A percentile compares a stretch with the other conserved stretches of the same genome.
These are phyloP conservation scores for Suricata suricatta DNA, from an alignment of 2,113 vertebrate species.

Conservation along the genomic window DNA sequence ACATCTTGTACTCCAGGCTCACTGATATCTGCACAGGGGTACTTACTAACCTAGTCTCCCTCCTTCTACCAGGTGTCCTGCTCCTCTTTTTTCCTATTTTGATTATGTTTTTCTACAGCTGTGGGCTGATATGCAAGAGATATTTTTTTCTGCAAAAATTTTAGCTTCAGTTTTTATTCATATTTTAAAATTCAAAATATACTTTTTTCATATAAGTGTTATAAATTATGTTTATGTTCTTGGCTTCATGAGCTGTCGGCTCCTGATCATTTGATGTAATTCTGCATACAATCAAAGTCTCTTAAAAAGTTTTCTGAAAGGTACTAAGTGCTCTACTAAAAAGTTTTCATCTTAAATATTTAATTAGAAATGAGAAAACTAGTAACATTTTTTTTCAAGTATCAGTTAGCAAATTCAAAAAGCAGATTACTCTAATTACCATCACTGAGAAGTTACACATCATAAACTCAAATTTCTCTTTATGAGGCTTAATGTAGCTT, in stretches of 20 bases:
- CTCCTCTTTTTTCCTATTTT: background rate
- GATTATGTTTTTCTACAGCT: background rate
- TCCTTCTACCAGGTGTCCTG: background rate
- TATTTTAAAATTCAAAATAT: conserved; percentile 30
- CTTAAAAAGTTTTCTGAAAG: conserved; percentile 30
- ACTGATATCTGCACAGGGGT: background rate
- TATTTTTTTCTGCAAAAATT: background rate
- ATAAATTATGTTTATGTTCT: conserved; percentile 39
- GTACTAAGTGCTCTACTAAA: conserved; percentile 33
- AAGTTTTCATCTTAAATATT: conserved; percentile 48
- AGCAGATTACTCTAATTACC: conserved; percentile 70
- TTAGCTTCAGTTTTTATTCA: conserved; percentile 38
- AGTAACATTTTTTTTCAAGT: conserved; percentile 48
- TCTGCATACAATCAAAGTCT: conserved; percentile 40
- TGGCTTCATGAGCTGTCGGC: conserved; percentile 39
- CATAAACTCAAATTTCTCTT: conserved; percentile 60
- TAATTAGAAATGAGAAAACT: conserved; percentile 49
- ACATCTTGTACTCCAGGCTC: background rate
- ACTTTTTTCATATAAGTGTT: conserved; percentile 38
- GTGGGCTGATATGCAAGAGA: background rate
- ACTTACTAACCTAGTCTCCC: background rate
- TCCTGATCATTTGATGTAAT: conserved; percentile 40
- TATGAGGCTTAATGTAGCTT: conserved; percentile 69
- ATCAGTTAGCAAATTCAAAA: conserved; percentile 60
- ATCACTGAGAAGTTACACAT: conserved; percentile 55